Conservation (phyloP, 1,140 invertebrate species). For the Caenorhabditis remanei region DNA sequence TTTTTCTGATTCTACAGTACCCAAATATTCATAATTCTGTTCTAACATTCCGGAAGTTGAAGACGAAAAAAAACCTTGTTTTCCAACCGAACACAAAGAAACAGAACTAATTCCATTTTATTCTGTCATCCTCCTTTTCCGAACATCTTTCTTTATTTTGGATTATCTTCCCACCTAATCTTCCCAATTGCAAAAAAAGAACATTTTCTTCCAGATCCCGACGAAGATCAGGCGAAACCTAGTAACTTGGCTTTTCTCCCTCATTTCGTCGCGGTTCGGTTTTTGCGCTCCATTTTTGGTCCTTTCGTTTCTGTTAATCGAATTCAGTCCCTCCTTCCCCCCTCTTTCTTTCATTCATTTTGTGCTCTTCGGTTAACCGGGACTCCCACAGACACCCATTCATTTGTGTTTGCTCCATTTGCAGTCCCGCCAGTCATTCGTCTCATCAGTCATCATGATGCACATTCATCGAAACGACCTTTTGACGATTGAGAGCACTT, state of each 20-base stretch:
- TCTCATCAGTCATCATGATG: constrained; percentile 44
- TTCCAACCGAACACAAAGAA: too few species aligned
- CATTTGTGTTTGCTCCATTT: constrained; percentile 43
- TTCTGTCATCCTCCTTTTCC: not conserved
- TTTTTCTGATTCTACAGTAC: too few species aligned
- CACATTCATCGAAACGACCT: constrained; percentile 43
- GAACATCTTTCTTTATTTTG: not conserved
- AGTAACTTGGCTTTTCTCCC: not conserved
- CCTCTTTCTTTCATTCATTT: constrained; percentile 31
- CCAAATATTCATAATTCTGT: too few species aligned
- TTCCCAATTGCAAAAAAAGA: not conserved
- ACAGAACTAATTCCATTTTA: not conserved
- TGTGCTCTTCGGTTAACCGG: not conserved
- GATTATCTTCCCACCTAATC: constrained; percentile 20
- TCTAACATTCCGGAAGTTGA: too few species aligned
- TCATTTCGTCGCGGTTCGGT: not conserved
- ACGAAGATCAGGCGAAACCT: not conserved
- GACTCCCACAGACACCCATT: not conserved
- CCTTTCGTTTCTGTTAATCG: constrained; percentile 39
- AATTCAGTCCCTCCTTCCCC: constrained; percentile 11
- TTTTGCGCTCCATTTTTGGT: constrained; percentile 29
- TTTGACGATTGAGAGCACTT: constrained; percentile 47
- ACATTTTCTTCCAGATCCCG: not conserved
- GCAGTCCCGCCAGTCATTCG: constrained; percentile 28
- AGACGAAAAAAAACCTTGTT: too few species aligned